A percentile compares a stretch with the other conserved stretches of the same genome.
phyloP scores from a whole-genome alignment of 2,113 vertebrate genomes.

The Nematolebias whitei region DNA sequence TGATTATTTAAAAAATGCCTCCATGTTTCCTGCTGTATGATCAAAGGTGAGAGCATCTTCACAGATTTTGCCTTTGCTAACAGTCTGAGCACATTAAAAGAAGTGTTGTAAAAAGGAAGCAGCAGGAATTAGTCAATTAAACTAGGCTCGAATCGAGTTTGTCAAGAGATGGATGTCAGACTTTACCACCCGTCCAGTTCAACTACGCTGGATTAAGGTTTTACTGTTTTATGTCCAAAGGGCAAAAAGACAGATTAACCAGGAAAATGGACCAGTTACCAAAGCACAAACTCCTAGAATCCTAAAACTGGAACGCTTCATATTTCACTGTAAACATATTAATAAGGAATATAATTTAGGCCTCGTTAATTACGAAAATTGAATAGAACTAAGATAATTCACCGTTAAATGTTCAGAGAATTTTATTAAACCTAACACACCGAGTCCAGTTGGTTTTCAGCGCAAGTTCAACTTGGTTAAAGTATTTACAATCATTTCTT shows the following conservation, averaged over 20 bases:
- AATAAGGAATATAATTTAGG: background rate
- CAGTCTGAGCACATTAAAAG: conserved; percentile 20
- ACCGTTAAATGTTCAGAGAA: background rate
- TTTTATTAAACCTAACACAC: background rate
- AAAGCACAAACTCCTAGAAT: conserved; percentile 59
- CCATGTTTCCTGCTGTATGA: background rate
- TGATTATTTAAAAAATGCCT: background rate
- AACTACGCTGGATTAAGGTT: conserved; percentile 45
- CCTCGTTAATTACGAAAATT: background rate
- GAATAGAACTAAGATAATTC: conserved; percentile 21
- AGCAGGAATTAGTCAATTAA: conserved; percentile 5
- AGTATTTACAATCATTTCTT: background rate
- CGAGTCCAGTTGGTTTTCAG: background rate
- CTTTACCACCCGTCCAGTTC: conserved; percentile 21
- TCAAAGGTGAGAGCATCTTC: conserved; percentile 13
- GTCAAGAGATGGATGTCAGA: background rate
- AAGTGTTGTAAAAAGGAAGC: conserved; percentile 1
- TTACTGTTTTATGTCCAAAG: background rate
- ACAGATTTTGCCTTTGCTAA: conserved; percentile 2
- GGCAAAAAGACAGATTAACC: conserved; percentile 25
- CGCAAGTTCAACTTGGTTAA: background rate
- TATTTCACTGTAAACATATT: too few relatives aligned
- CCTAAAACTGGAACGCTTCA: conserved; percentile 37
- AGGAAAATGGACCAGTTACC: conserved; percentile 30
- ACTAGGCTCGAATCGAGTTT: background rate